Conservation (phyloP, 2,113 vertebrate genomes). For the Melanostigma gelatinosum region DNA sequence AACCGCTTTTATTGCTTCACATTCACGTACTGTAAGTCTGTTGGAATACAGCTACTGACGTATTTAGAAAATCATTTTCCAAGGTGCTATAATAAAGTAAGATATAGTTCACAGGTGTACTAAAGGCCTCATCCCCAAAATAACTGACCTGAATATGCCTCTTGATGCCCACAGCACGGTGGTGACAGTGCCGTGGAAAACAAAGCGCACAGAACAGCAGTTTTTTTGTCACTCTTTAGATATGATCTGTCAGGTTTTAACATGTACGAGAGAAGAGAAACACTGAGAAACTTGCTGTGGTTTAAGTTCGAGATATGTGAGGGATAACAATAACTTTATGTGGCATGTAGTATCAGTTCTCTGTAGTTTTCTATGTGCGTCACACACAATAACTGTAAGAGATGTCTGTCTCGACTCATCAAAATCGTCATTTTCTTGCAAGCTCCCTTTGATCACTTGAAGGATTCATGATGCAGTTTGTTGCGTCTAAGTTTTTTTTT, state of each 20-base stretch:
- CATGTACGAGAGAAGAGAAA: conserved; percentile 25
- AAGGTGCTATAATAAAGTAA: conserved; percentile 28
- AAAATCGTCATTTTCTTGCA: conserved; percentile 19
- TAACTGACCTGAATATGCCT: conserved; percentile 64
- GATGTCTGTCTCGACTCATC: conserved; percentile 34
- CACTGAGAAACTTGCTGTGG: conserved; percentile 33
- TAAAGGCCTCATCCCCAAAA: conserved; percentile 48
- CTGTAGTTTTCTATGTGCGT: conserved; percentile 11
- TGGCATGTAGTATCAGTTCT: conserved; percentile 40
- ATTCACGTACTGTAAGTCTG: not conserved
- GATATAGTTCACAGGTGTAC: conserved; percentile 50
- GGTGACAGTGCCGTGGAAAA: conserved; percentile 41
- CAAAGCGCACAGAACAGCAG: conserved; percentile 59
- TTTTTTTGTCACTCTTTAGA: conserved; percentile 44
- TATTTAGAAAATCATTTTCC: not conserved
- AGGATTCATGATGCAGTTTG: conserved; percentile 20
- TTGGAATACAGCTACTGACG: too few species aligned
- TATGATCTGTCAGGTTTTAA: conserved; percentile 59
- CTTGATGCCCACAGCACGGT: conserved; percentile 41
- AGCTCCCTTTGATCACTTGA: conserved; percentile 58
- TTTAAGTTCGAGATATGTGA: conserved; percentile 30
- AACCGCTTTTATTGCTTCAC: not conserved
- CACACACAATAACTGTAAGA: conserved; percentile 15
- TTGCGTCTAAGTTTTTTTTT: not conserved
- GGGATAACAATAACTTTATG: conserved; percentile 58